Conservation (phyloP, 2,888 invertebrate species). For the Callinectes sapidus region DNA sequence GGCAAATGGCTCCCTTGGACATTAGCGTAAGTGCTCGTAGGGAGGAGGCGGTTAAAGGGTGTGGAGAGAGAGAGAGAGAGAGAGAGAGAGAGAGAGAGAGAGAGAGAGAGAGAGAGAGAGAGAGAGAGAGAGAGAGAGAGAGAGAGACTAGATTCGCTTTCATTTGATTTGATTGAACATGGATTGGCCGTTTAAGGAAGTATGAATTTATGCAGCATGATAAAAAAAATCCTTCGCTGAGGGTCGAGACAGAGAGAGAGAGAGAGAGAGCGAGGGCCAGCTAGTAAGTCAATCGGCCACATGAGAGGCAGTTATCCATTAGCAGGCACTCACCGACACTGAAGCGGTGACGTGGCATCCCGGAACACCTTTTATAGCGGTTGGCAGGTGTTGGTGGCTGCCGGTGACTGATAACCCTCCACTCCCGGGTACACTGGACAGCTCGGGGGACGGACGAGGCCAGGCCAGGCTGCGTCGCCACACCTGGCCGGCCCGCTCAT, state of each 20-base stretch:
- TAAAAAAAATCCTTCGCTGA: no score
- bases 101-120: not conserved
- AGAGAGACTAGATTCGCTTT: no score
- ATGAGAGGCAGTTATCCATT: slow-evolving; percentile 21
- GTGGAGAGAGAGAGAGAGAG: not conserved
- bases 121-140: slow-evolving; percentile 18
- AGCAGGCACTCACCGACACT: slow-evolving; percentile 22
- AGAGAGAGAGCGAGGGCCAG: not conserved
- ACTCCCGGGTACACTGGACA: not conserved
- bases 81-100: not conserved
- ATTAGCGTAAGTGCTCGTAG: not conserved
- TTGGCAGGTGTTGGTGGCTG: slow-evolving; percentile 9
- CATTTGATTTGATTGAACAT: no score
- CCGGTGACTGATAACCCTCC: slow-evolving; percentile 26
- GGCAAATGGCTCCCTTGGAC: not conserved
- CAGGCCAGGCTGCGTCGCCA: not conserved
- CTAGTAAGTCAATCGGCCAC: not conserved
- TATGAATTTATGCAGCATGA: no score
- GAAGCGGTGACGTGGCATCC: not conserved
- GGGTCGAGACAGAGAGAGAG: not conserved
- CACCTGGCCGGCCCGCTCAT: not conserved
- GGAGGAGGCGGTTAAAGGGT: not conserved
- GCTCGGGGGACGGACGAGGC: not conserved
- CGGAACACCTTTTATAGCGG: not conserved
- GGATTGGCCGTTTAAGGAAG: no score